Percentiles rank a stretch among this genome's conserved stretches.
Evolutionary conservation across 2,797 vertebrate species (phyloP).

Genomic region (Lithobates sylvaticus): DNA sequence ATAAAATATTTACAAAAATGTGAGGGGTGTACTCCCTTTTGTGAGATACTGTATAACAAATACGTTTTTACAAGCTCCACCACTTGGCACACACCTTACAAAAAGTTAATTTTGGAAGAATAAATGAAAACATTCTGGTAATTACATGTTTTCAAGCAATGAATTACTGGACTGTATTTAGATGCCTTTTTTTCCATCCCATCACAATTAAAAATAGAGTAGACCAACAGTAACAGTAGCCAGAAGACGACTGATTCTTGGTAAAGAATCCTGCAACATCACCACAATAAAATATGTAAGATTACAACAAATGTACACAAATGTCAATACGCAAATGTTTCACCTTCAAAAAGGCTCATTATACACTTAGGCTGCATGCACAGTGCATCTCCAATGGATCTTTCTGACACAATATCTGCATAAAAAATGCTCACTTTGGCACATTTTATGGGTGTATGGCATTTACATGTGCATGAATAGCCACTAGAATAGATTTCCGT

Average conservation of each 20-base stretch:
- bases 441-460: no score
- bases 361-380: no score
- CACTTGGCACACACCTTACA: neutral
- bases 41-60: no score
- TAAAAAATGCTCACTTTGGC: no score
- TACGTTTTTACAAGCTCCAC: neutral
- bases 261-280: neutral
- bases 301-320: neutral
- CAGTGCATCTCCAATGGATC: no score
- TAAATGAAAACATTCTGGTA: neutral
- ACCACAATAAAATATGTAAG: neutral
- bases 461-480: no score
- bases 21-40: no score
- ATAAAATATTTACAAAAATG: no score
- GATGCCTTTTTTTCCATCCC: conserved; percentile 2
- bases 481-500: no score
- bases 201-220: conserved; percentile 33
- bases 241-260: neutral
- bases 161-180: conserved; percentile 4
- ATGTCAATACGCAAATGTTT: no score
- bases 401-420: no score
- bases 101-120: neutral
- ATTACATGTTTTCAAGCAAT: conserved; percentile 27
- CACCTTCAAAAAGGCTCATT: no score
- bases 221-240: neutral